Conservation (phyloP, 2,888 invertebrate genomes). For the Protula sp. region DNA sequence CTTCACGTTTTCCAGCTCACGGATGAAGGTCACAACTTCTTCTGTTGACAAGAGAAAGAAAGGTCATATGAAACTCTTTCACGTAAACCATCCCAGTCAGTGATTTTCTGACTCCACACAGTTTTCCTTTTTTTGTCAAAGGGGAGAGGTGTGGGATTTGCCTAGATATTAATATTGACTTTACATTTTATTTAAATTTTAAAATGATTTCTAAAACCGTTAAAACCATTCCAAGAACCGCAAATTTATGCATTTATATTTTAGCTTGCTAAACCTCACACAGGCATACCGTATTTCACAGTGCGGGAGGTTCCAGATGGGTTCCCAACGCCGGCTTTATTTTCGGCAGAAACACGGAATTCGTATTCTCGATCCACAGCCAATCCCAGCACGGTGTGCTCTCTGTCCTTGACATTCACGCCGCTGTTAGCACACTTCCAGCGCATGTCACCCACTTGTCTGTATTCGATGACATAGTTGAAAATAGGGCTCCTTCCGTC, state of each 20-base stretch:
- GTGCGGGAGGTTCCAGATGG: slow-evolving; percentile 19
- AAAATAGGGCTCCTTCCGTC: slow-evolving; percentile 34
- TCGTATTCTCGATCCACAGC: slow-evolving; percentile 43
- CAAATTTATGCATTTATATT: no score
- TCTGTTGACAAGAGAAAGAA: slow-evolving; percentile 17
- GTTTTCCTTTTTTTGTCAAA: no score
- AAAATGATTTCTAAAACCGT: no score
- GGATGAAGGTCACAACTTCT: slow-evolving; percentile 19
- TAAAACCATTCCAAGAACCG: no score
- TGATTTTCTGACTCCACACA: no score
- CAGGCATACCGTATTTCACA: slow-evolving; percentile 26
- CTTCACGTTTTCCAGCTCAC: slow-evolving; percentile 17
- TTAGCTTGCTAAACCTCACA: no score
- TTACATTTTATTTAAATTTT: no score
- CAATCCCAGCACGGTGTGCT: slow-evolving; percentile 38
- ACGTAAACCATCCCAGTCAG: no score
- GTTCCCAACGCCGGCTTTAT: slow-evolving; percentile 46
- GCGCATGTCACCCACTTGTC: slow-evolving; percentile 13
- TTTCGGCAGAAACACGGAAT: slow-evolving; percentile 50
- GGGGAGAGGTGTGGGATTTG: no score
- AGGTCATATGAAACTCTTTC: no score
- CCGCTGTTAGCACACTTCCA: slow-evolving; percentile 67
- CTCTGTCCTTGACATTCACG: slow-evolving; percentile 20
- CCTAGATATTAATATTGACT: no score
- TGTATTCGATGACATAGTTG: slow-evolving; percentile 30